Evolutionary conservation across 2,113 vertebrate genomes (phyloP).

Genomic region (Clarias magur): DNA sequence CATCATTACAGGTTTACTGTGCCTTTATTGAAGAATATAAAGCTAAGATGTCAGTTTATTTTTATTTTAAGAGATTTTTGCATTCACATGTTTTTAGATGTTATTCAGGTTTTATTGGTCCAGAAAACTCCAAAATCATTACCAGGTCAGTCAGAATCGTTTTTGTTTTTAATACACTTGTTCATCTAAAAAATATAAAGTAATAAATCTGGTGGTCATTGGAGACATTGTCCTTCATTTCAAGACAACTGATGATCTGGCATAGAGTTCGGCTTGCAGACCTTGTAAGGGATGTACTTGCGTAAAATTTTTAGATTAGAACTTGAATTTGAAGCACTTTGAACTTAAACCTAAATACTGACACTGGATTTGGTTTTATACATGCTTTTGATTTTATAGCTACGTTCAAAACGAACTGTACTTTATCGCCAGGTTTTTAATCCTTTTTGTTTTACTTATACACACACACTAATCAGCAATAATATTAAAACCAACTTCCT

Average conservation of each 20-base stretch:
- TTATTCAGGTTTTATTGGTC: neutral
- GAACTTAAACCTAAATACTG: neutral
- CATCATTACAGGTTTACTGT: neutral
- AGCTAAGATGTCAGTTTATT: too few relatives aligned
- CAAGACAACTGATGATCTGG: neutral
- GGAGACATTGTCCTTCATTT: neutral
- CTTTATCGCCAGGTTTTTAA: neutral
- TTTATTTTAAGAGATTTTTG: neutral
- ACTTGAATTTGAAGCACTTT: neutral
- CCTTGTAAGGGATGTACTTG: neutral
- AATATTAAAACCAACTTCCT: too few relatives aligned
- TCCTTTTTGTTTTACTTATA: neutral
- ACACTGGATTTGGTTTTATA: neutral
- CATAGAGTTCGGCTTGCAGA: neutral
- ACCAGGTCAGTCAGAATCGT: neutral
- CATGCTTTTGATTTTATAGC: neutral
- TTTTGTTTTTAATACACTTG: neutral
- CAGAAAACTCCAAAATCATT: neutral
- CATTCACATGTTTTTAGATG: neutral
- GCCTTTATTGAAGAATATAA: neutral
- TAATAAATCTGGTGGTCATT: neutral
- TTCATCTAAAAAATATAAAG: neutral
- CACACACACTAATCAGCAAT: too few relatives aligned
- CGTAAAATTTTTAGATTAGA: neutral
- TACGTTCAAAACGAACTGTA: neutral